These are phyloP conservation scores for Rallus limicola DNA, from an alignment of 2,113 vertebrate species.

Conservation along the genomic window DNA sequence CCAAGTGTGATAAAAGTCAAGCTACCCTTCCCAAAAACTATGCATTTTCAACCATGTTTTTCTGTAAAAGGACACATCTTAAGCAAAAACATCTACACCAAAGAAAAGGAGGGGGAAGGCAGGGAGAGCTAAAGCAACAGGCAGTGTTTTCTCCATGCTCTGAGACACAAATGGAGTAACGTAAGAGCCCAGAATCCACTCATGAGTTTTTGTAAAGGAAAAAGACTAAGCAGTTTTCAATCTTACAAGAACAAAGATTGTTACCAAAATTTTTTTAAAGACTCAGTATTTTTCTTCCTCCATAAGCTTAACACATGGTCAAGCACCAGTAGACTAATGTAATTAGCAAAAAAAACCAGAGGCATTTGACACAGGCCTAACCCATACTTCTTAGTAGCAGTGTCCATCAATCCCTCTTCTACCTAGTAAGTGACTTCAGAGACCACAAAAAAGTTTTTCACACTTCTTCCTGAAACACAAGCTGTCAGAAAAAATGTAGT, in stretches of 20 bases:
- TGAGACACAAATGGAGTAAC: not conserved
- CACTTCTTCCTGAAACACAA: not conserved
- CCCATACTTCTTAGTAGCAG: not conserved
- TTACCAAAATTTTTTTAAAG: not conserved
- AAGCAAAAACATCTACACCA: not conserved
- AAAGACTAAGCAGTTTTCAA: accelerated
- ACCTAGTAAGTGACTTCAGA: not conserved
- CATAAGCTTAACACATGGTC: not conserved
- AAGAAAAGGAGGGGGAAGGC: not conserved
- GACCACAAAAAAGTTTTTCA: not conserved
- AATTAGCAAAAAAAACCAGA: not conserved
- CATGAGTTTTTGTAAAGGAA: not conserved
- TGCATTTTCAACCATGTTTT: not conserved
- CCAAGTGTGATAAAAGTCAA: not conserved
- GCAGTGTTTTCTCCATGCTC: not conserved
- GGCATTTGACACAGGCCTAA: not conserved
- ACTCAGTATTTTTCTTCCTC: not conserved
- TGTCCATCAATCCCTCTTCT: not conserved
- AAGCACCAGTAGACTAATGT: not conserved
- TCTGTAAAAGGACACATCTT: not conserved
- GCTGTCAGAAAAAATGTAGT: not conserved
- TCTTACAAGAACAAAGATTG: not conserved
- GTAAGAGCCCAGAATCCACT: not conserved
- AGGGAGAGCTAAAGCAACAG: not conserved
- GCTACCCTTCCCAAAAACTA: not conserved